phyloP scores from a whole-genome alignment of 1,140 invertebrate genomes.

The Ericerus pela region DNA sequence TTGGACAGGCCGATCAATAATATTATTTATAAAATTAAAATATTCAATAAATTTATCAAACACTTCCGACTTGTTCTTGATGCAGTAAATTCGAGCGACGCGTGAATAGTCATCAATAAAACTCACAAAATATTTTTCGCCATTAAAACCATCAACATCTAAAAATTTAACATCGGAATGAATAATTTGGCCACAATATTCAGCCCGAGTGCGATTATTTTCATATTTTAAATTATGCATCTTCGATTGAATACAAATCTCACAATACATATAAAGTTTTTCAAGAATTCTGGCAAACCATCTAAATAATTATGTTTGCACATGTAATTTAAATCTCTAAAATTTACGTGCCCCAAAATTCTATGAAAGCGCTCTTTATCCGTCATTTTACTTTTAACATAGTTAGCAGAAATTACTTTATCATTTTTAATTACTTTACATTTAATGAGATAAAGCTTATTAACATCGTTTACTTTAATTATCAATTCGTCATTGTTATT shows the following conservation, averaged over 20 bases:
- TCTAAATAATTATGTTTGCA: not conserved
- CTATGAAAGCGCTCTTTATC: slow-evolving; percentile 14
- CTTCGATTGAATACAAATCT: slow-evolving; percentile 15
- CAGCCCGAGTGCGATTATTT: slow-evolving; percentile 9
- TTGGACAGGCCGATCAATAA: slow-evolving; percentile 9
- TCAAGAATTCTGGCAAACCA: not conserved
- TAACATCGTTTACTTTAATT: not conserved
- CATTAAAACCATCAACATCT: not conserved
- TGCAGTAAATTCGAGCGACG: slow-evolving; percentile 1
- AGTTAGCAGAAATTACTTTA: not conserved
- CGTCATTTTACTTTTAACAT: not conserved
- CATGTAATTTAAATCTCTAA: not conserved
- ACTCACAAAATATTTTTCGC: not conserved
- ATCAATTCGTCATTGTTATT: not conserved
- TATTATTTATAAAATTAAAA: slow-evolving; percentile 13
- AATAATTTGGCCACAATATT: slow-evolving; percentile 12
- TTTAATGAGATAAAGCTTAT: not conserved
- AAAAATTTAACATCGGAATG: slow-evolving; percentile 6
- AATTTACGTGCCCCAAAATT: not conserved
- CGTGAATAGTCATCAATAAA: slow-evolving; percentile 19
- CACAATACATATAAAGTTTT: slow-evolving; percentile 8
- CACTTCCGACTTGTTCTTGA: slow-evolving; percentile 16
- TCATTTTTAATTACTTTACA: not conserved
- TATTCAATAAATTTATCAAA: slow-evolving; percentile 11
- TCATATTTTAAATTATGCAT: slow-evolving; percentile 13